Evolutionary conservation across 2,888 invertebrate species (phyloP).

Genomic region (Aleiodes leptofemur): DNA sequence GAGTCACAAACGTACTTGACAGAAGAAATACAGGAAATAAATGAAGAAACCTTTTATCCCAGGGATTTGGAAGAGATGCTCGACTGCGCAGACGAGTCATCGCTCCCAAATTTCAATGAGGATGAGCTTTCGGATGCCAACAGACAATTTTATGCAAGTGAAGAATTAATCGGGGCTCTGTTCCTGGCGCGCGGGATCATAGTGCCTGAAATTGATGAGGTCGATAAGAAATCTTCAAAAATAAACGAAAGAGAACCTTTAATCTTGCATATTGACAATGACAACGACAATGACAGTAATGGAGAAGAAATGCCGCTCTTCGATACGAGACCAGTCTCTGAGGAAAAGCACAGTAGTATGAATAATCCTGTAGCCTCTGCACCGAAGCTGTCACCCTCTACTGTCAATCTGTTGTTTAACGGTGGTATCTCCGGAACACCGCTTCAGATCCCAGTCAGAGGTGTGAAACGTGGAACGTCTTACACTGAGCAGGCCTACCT

Average conservation of each 20-base stretch:
- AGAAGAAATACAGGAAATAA: neutral
- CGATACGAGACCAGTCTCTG: neutral
- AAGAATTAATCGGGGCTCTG: slow-evolving; percentile 3
- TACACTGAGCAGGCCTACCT: neutral
- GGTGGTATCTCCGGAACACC: no score
- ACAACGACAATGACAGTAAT: neutral
- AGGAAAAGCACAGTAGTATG: no score
- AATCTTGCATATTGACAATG: no score
- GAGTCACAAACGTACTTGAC: slow-evolving; percentile 11
- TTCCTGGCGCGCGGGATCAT: slow-evolving; percentile 30
- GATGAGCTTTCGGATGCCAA: neutral
- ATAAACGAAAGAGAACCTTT: neutral
- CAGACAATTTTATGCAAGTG: neutral
- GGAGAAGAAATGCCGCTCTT: neutral
- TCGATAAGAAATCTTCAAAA: neutral
- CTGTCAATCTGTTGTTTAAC: no score
- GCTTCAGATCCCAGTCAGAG: no score
- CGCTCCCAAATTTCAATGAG: slow-evolving; percentile 10
- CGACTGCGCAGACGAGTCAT: slow-evolving; percentile 24
- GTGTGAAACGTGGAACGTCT: no score
- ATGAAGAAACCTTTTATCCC: slow-evolving; percentile 12
- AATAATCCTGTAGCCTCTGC: no score
- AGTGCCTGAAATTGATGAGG: slow-evolving; percentile 12
- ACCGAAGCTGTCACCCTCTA: no score
- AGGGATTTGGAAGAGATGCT: slow-evolving; percentile 10